Percentiles rank a stretch among this genome's conserved stretches.
Conservation (phyloP, 2,888 invertebrate species). For the Megaustenia siamemsis region DNA sequence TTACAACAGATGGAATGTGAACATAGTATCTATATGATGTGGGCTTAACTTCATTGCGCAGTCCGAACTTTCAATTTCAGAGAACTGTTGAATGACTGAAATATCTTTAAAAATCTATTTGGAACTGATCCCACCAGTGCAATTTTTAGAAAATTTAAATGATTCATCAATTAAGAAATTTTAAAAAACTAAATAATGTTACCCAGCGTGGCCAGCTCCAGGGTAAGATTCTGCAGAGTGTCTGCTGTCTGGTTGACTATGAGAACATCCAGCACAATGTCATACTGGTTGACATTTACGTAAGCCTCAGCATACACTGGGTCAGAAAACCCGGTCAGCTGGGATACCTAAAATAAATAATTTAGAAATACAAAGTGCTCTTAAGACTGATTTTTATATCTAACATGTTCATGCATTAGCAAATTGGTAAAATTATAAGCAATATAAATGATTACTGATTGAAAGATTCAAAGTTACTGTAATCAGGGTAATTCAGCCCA, state of each 20-base stretch:
- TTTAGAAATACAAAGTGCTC: neutral
- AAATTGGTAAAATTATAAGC: too few species aligned
- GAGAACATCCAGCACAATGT: conserved; percentile 97
- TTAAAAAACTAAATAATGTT: conserved; percentile 49
- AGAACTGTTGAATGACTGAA: neutral
- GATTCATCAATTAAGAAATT: neutral
- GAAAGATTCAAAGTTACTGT: too few species aligned
- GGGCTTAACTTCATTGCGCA: too few species aligned
- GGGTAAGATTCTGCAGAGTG: conserved; percentile 97
- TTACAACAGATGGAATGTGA: too few species aligned
- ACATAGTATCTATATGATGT: too few species aligned
- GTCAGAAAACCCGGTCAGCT: conserved; percentile 98
- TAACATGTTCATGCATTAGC: neutral
- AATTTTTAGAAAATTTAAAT: too few species aligned
- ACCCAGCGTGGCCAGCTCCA: conserved; percentile 96
- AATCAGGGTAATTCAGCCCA: too few species aligned
- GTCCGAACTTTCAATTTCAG: too few species aligned
- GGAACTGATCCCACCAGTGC: too few species aligned
- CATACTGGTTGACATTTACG: conserved; percentile 93
- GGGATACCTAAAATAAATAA: conserved; percentile 85
- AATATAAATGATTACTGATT: too few species aligned
- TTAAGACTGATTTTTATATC: neutral
- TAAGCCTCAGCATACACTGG: conserved; percentile 99
- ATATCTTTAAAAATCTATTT: too few species aligned
- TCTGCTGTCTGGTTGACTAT: conserved; percentile 96